These are phyloP conservation scores for Ditula angustiorana DNA, from an alignment of 2,888 invertebrate species.

Conservation along the genomic window DNA sequence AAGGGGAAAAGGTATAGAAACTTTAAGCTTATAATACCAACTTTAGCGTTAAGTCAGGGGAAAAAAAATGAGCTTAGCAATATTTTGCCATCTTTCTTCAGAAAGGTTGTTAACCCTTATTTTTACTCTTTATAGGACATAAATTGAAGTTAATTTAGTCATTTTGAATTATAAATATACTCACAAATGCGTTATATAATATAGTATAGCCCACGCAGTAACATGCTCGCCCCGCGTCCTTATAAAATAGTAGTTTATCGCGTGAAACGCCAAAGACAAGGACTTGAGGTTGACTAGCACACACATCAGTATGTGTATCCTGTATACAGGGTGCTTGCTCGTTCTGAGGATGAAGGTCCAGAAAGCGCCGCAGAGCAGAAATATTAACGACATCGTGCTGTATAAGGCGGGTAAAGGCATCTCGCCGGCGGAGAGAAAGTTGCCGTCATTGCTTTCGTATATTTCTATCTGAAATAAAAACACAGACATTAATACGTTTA, in stretches of 20 bases:
- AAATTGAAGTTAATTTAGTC: too few relatives aligned
- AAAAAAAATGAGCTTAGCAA: too few relatives aligned
- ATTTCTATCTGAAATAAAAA: slow-evolving; percentile 89
- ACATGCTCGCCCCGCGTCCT: slow-evolving; percentile 96
- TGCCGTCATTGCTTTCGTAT: slow-evolving; percentile 93
- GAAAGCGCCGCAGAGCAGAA: slow-evolving; percentile 94
- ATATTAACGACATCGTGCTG: slow-evolving; percentile 95
- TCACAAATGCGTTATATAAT: slow-evolving; percentile 98
- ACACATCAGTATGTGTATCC: slow-evolving; percentile 99
- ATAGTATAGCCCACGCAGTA: slow-evolving; percentile 98
- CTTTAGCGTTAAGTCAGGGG: too few relatives aligned
- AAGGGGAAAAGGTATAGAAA: too few relatives aligned
- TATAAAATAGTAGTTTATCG: slow-evolving; percentile 97
- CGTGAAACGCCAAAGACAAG: slow-evolving; percentile 96
- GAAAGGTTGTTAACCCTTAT: too few relatives aligned
- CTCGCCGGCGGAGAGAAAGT: slow-evolving; percentile 97
- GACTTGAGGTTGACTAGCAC: slow-evolving; percentile 96
- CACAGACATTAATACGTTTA: too few relatives aligned
- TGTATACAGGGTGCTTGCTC: slow-evolving; percentile 94
- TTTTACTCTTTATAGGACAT: too few relatives aligned
- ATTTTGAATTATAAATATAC: too few relatives aligned
- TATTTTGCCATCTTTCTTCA: too few relatives aligned
- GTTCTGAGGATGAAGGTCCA: slow-evolving; percentile 96
- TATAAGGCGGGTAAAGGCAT: slow-evolving; percentile 97
- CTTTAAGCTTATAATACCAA: too few relatives aligned